These are phyloP conservation scores for Cephus runcator DNA, from an alignment of 2,888 invertebrate species.

Conservation along the genomic window DNA sequence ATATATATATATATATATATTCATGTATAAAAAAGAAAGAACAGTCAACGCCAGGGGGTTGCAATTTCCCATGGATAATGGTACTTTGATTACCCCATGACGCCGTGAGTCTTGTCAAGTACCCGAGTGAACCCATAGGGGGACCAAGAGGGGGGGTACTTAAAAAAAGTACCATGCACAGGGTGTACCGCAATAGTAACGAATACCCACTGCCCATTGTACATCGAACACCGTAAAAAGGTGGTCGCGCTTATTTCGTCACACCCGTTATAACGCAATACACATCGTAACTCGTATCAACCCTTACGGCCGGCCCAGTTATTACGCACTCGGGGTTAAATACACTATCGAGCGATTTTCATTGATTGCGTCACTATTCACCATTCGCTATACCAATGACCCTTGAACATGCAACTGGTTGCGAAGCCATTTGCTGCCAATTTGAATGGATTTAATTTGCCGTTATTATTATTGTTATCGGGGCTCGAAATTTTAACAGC, in stretches of 20 bases:
- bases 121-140: slow-evolving; percentile 45
- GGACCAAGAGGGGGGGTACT: not conserved
- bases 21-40: too few relatives aligned
- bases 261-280: slow-evolving; percentile 18
- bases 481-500: too few relatives aligned
- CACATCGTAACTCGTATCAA: slow-evolving; percentile 11
- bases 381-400: slow-evolving; percentile 21
- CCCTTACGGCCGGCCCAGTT: not conserved
- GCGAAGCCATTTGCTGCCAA: slow-evolving; percentile 43
- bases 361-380: not conserved
- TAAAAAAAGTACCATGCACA: not conserved
- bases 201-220: too few relatives aligned
- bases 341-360: slow-evolving; percentile 39
- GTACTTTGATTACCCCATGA: slow-evolving; percentile 64
- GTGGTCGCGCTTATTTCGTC: slow-evolving; percentile 10
- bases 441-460: not conserved
- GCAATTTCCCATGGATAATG: slow-evolving; percentile 64
- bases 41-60: slow-evolving; percentile 42
- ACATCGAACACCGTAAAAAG: too few relatives aligned
- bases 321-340: slow-evolving; percentile 37
- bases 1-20: slow-evolving; percentile 27
- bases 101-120: slow-evolving; percentile 59
- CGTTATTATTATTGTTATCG: too few relatives aligned
- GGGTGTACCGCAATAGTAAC: not conserved
- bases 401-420: slow-evolving; percentile 57